phyloP scores from a whole-genome alignment of 2,797 vertebrate genomes.

The Chelmon rostratus region DNA sequence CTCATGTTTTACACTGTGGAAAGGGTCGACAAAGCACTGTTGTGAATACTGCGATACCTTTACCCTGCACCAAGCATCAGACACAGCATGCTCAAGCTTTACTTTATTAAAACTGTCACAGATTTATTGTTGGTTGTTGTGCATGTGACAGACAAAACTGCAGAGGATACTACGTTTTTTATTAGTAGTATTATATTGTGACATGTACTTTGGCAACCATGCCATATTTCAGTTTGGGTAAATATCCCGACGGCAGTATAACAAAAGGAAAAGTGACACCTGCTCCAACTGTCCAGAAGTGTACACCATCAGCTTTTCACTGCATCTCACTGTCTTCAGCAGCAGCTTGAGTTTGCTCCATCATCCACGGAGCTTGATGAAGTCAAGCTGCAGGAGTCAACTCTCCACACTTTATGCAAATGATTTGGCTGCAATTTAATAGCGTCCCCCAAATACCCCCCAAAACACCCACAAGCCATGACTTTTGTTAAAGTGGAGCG shows the following conservation, averaged over 20 bases:
- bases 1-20: no score
- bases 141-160: no score
- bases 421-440: background rate
- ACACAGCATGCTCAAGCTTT: no score
- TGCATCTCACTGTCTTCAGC: background rate
- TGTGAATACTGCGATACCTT: no score
- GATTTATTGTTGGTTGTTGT: background rate
- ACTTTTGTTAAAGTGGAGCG: background rate
- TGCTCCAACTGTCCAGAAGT: background rate
- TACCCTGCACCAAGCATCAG: no score
- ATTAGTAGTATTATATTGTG: no score
- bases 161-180: no score
- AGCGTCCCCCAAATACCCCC: background rate
- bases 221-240: background rate
- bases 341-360: background rate
- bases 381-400: background rate
- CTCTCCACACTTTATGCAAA: background rate
- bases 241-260: background rate
- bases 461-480: slow-evolving; percentile 20
- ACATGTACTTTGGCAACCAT: background rate
- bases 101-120: no score
- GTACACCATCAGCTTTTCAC: background rate
- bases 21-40: no score
- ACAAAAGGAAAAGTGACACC: background rate
- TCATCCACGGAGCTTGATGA: background rate